These are phyloP conservation scores for Drosophila arizonae DNA, from an alignment of 1,140 invertebrate genomes.

Conservation along the genomic window DNA sequence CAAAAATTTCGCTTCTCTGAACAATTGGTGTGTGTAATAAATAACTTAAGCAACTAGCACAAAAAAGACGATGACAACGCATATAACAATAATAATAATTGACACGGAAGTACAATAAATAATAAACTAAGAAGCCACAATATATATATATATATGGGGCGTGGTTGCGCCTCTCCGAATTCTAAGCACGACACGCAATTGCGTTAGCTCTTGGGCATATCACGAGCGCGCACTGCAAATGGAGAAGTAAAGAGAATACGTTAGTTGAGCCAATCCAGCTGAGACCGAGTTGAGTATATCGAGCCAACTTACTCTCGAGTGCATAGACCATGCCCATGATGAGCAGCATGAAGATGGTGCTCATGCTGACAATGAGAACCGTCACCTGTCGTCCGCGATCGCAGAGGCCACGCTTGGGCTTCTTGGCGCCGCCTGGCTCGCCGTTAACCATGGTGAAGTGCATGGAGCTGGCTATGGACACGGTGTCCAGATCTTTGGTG, in stretches of 20 bases:
- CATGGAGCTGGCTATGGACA: conserved; percentile 91
- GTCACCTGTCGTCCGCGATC: conserved; percentile 89
- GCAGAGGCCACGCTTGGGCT: conserved; percentile 84
- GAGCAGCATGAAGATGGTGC: conserved; percentile 89
- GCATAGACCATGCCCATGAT: conserved; percentile 89
- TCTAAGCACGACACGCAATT: background rate
- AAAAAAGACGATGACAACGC: conserved; percentile 56
- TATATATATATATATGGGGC: background rate
- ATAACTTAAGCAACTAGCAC: conserved; percentile 70
- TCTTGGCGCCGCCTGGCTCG: conserved; percentile 86
- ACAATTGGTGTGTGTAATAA: conserved; percentile 58
- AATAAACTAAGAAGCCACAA: conserved; percentile 70
- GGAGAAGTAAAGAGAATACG: background rate
- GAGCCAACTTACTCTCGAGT: conserved; percentile 85
- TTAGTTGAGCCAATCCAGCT: background rate
- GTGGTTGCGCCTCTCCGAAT: conserved; percentile 1
- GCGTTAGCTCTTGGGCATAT: conserved; percentile 82
- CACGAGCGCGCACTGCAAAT: conserved; percentile 86
- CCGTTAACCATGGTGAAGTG: conserved; percentile 93
- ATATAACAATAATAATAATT: conserved; percentile 55
- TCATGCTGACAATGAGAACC: conserved; percentile 90
- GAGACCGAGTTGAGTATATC: conserved; percentile 37
- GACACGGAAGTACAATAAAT: conserved; percentile 65
- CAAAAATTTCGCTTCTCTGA: conserved; percentile 34
- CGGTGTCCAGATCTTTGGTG: conserved; percentile 85